A percentile compares a stretch with the other conserved stretches of the same genome.
Evolutionary conservation across 2,113 vertebrate species (phyloP).

Genomic region (Laterallus jamaicensis): DNA sequence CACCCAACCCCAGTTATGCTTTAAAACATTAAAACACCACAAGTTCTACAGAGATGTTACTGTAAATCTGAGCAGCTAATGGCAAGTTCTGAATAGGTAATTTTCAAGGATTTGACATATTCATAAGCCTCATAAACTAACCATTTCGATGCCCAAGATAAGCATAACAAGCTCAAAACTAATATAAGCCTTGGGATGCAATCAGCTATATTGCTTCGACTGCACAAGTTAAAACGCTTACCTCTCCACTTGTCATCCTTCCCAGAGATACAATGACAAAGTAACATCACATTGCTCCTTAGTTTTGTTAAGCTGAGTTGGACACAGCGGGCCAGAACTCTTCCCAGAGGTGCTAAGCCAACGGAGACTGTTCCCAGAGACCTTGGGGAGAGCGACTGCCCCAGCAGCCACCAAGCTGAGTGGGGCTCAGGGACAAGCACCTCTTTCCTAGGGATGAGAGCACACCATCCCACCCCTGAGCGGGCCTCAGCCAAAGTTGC

Average conservation of each 20-base stretch:
- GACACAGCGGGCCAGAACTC: fast-evolving
- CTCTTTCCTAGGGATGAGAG: neutral
- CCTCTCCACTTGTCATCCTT: neutral
- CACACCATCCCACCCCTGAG: fast-evolving
- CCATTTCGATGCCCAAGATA: neutral
- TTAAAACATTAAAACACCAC: neutral
- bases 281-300: fast-evolving
- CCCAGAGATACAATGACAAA: neutral
- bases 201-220: no score
- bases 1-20: neutral
- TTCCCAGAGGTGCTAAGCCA: fast-evolving
- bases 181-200: neutral
- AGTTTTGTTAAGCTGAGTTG: fast-evolving
- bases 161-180: neutral
- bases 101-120: neutral
- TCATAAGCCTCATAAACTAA: neutral
- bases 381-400: fast-evolving
- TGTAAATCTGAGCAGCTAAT: neutral
- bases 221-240: neutral
- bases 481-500: neutral
- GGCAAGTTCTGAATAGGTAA: fast-evolving
- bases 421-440: fast-evolving
- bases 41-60: neutral
- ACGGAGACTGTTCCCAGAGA: neutral
- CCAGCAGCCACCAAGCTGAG: fast-evolving